These are phyloP conservation scores for Phainopepla nitens DNA, from an alignment of 2,113 vertebrate genomes.

Conservation along the genomic window DNA sequence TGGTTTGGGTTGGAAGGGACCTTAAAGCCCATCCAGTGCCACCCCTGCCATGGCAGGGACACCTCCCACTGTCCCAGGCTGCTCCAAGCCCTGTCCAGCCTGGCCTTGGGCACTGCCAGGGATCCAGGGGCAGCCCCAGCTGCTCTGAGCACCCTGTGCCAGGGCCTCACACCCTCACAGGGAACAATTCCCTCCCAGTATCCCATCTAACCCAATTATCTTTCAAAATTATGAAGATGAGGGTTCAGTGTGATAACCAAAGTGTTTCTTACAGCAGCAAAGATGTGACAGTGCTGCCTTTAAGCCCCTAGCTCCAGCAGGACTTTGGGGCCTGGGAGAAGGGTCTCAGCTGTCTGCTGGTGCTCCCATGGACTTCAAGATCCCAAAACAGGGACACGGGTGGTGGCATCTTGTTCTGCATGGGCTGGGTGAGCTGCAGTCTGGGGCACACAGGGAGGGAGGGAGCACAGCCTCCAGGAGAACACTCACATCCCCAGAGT, in stretches of 20 bases:
- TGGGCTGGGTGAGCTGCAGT: not conserved
- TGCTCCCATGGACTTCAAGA: not conserved
- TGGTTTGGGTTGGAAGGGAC: not conserved
- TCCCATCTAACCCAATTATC: too few relatives aligned
- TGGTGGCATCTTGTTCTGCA: not conserved
- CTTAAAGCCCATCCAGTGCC: fast-evolving
- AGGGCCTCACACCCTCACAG: not conserved
- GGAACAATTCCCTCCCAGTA: fast-evolving
- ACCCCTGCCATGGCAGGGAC: not conserved
- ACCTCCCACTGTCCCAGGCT: fast-evolving
- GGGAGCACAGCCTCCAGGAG: fast-evolving
- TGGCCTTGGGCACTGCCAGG: not conserved
- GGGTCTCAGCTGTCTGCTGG: not conserved
- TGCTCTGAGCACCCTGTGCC: not conserved
- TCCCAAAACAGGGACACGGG: fast-evolving
- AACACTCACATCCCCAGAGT: not conserved
- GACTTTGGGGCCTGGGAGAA: fast-evolving
- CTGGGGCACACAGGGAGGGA: not conserved
- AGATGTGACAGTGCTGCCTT: not conserved
- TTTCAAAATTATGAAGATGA: not conserved
- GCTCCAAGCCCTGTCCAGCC: fast-evolving
- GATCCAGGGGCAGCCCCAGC: not conserved
- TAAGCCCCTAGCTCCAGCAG: too few relatives aligned
- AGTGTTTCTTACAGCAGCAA: not conserved
- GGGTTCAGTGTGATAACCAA: not conserved